Evolutionary conservation across 2,113 vertebrate species (phyloP).

Genomic region (Corythaixoides concolor): DNA sequence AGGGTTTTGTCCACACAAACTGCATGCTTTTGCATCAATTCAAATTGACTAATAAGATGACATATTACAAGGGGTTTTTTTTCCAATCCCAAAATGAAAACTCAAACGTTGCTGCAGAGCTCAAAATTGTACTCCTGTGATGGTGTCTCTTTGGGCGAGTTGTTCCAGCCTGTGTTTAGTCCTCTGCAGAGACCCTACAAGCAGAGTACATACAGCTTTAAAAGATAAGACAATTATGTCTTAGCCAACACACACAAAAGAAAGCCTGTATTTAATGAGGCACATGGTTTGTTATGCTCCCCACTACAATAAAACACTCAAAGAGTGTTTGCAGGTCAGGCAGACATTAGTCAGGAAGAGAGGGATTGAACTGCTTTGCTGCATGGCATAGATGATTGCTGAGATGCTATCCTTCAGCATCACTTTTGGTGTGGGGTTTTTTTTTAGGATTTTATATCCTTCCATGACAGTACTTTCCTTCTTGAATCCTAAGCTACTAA

Average conservation of each 20-base stretch:
- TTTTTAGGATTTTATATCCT: not conserved
- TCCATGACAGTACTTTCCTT: not conserved
- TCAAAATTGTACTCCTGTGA: not conserved
- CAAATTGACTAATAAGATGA: not conserved
- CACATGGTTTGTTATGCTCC: not conserved
- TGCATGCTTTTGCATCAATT: not conserved
- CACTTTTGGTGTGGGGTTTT: not conserved
- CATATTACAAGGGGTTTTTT: not conserved
- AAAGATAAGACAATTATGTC: not conserved
- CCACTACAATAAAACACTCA: not conserved
- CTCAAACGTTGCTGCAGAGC: not conserved
- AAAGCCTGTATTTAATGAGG: not conserved
- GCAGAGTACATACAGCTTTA: not conserved
- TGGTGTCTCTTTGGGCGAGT: not conserved
- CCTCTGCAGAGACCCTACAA: not conserved
- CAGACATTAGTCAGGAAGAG: not conserved
- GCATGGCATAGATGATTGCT: not conserved
- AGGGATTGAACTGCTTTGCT: not conserved
- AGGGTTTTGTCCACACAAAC: not conserved
- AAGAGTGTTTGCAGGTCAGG: not conserved
- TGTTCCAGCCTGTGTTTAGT: not conserved
- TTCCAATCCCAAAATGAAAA: not conserved
- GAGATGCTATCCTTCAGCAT: not conserved
- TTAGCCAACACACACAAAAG: not conserved
- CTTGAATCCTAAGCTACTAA: not conserved